Evolutionary conservation across 2,797 vertebrate species (phyloP).

Genomic region (Streptopelia turtur): DNA sequence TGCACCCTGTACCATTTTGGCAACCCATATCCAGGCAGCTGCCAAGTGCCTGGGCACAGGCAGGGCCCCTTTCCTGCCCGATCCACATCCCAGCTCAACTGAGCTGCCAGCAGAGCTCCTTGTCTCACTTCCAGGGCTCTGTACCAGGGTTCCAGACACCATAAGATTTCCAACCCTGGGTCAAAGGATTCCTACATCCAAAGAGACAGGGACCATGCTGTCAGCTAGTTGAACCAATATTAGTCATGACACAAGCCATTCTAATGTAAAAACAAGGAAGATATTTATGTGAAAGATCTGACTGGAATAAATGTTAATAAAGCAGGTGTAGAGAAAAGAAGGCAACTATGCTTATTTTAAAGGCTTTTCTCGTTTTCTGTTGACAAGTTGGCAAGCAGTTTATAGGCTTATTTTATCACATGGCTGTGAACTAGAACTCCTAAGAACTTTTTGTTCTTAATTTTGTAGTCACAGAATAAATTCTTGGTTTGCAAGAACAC

Average conservation of each 20-base stretch:
- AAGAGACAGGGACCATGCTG: background rate
- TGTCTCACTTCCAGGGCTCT: background rate
- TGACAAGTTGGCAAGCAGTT: constrained; percentile 36
- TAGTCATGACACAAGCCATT: background rate
- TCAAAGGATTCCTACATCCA: background rate
- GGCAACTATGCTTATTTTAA: background rate
- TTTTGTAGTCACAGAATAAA: background rate
- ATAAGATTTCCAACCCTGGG: background rate
- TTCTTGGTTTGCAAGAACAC: background rate
- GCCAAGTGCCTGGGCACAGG: background rate
- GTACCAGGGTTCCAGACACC: background rate
- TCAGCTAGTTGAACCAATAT: background rate
- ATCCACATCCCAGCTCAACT: rapidly evolving
- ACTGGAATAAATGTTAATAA: background rate
- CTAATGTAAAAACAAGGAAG: background rate
- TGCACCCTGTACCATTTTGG: background rate
- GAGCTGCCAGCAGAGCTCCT: rapidly evolving
- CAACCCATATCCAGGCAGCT: background rate
- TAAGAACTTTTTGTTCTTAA: constrained; percentile 16
- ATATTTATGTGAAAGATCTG: background rate
- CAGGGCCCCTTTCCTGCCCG: background rate
- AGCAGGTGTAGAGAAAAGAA: constrained; percentile 17
- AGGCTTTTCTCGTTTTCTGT: background rate
- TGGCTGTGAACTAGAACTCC: background rate
- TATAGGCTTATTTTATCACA: constrained; percentile 1